Evolutionary conservation across 2,797 vertebrate genomes (phyloP).

Genomic region (Cossypha niveicapilla): DNA sequence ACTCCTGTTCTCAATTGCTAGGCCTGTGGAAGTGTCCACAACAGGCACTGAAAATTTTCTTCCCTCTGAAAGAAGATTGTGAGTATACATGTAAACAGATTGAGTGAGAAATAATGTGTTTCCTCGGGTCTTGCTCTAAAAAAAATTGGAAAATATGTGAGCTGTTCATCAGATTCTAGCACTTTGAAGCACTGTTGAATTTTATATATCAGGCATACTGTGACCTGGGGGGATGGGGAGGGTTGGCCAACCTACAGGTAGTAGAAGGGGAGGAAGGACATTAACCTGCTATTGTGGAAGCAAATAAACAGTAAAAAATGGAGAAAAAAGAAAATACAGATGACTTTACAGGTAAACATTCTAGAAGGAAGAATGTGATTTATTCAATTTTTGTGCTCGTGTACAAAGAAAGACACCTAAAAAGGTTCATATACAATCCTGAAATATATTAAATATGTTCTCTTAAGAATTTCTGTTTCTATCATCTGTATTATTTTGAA

Average conservation of each 20-base stretch:
- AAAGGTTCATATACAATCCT: not conserved
- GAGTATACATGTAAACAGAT: not conserved
- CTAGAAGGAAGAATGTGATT: not conserved
- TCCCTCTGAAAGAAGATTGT: not conserved
- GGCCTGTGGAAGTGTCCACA: not conserved
- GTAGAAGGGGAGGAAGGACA: not conserved
- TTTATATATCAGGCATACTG: not conserved
- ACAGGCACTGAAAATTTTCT: not conserved
- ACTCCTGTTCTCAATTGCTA: not conserved
- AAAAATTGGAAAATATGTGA: not conserved
- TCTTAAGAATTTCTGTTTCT: not conserved
- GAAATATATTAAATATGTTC: not conserved
- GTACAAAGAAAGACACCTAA: not conserved
- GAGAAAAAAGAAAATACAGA: not conserved
- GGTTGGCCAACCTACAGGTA: not conserved
- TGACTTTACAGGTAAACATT: not conserved
- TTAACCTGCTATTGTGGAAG: not conserved
- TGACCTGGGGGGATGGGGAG: fast-evolving
- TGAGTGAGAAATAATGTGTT: not conserved
- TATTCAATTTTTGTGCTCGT: not conserved
- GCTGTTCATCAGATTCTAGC: not conserved
- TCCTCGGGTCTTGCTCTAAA: not conserved
- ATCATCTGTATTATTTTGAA: not conserved
- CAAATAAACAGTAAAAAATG: not conserved
- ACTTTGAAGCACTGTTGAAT: not conserved